These are phyloP conservation scores for Passer domesticus DNA, from an alignment of 2,113 vertebrate genomes.

Conservation along the genomic window DNA sequence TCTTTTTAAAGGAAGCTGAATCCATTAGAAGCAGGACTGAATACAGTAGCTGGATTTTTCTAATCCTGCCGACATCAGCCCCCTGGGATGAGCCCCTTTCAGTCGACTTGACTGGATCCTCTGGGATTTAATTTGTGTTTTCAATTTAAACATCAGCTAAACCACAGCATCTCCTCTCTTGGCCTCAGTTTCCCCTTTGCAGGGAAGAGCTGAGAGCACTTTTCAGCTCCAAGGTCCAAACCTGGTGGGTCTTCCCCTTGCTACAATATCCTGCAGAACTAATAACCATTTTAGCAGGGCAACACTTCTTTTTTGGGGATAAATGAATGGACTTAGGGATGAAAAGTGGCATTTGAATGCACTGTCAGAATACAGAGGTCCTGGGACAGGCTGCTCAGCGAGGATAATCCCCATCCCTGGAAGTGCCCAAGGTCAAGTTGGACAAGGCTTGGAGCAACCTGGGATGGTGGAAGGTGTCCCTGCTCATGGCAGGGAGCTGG, in stretches of 20 bases:
- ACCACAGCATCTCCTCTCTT: neutral
- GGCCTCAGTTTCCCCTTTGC: slow-evolving; percentile 16
- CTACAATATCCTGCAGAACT: neutral
- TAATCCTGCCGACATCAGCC: neutral
- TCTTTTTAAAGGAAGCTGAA: slow-evolving; percentile 7
- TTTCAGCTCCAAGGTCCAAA: neutral
- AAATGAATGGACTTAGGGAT: neutral
- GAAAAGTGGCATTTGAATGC: neutral
- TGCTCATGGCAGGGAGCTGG: neutral
- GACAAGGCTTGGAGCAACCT: neutral
- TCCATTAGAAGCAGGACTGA: neutral
- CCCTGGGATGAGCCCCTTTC: neutral
- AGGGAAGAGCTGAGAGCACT: neutral
- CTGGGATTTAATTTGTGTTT: neutral
- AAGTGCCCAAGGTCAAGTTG: neutral
- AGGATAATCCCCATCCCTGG: neutral
- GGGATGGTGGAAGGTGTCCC: neutral
- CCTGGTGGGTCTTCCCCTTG: neutral
- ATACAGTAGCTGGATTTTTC: neutral
- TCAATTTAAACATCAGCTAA: neutral
- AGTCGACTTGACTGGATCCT: neutral
- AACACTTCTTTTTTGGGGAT: fast-evolving
- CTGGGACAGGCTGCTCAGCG: neutral
- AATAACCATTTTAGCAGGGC: neutral
- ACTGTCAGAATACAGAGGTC: neutral